Percentiles rank a stretch among this genome's conserved stretches.
phyloP scores from a whole-genome alignment of 2,113 vertebrate genomes.

The Scatophagus argus region DNA sequence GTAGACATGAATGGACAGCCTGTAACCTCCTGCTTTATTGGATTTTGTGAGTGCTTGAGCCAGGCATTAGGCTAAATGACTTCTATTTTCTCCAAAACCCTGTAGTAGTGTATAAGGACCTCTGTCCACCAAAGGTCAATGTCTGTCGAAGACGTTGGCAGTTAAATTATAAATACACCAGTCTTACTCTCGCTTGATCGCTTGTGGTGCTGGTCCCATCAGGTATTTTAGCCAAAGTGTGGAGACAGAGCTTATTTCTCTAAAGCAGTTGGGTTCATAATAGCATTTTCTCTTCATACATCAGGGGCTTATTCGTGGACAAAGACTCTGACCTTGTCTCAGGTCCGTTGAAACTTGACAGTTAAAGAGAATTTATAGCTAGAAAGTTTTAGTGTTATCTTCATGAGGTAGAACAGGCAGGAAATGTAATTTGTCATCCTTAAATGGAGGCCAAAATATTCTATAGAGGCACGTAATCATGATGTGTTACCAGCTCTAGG shows the following conservation, averaged over 20 bases:
- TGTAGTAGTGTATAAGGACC: conserved; percentile 69
- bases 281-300: conserved; percentile 58
- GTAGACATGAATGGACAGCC: conserved; percentile 60
- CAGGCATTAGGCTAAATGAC: conserved; percentile 70
- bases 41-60: conserved; percentile 55
- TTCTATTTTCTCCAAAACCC: conserved; percentile 62
- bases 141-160: conserved; percentile 72
- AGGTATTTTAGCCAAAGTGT: conserved; percentile 65
- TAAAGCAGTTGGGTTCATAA: conserved; percentile 47
- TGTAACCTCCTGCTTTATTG: conserved; percentile 70
- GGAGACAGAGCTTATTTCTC: conserved; percentile 51
- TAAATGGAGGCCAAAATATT: conserved; percentile 48
- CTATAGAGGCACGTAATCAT: conserved; percentile 56
- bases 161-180: conserved; percentile 74
- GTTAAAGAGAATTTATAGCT: conserved; percentile 56
- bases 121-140: conserved; percentile 71
- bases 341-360: conserved; percentile 43
- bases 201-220: conserved; percentile 58
- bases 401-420: conserved; percentile 37
- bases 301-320: conserved; percentile 33
- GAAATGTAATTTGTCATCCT: conserved; percentile 59
- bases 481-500: conserved; percentile 36
- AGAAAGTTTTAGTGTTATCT: conserved; percentile 54
- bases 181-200: conserved; percentile 57
- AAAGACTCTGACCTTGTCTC: conserved; percentile 69